phyloP scores from a whole-genome alignment of 1,140 invertebrate genomes.

The Drosophila ananassae region DNA sequence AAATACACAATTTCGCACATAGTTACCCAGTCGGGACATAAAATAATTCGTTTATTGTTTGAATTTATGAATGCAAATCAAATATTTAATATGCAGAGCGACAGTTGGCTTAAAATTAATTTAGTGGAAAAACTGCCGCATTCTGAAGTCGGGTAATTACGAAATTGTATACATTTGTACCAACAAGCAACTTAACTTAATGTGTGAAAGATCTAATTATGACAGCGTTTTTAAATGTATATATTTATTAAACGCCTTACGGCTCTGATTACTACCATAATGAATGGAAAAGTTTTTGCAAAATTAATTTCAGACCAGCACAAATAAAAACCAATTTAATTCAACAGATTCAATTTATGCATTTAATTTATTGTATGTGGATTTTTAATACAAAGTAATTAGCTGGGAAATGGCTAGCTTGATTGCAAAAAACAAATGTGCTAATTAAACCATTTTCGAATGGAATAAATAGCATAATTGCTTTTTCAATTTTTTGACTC shows the following conservation, averaged over 20 bases:
- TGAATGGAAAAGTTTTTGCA: background rate
- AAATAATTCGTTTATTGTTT: slow-evolving; percentile 44
- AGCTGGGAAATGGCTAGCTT: slow-evolving; percentile 10
- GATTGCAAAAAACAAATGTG: slow-evolving; percentile 39
- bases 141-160: background rate
- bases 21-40: slow-evolving; percentile 32
- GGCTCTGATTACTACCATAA: slow-evolving; percentile 4
- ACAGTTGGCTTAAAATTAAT: slow-evolving; percentile 27
- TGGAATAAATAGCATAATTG: slow-evolving; percentile 23
- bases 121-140: slow-evolving; percentile 27
- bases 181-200: background rate
- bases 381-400: slow-evolving; percentile 22
- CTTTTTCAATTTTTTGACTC: slow-evolving; percentile 16
- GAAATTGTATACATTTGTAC: background rate
- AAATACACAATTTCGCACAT: slow-evolving; percentile 39
- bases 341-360: slow-evolving; percentile 4
- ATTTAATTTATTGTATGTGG: slow-evolving; percentile 22
- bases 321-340: slow-evolving; percentile 24
- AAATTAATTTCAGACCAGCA: slow-evolving; percentile 4
- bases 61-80: slow-evolving; percentile 43
- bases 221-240: background rate
- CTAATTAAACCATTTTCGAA: slow-evolving; percentile 41
- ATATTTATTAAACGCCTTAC: slow-evolving; percentile 1
- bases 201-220: slow-evolving; percentile 9
- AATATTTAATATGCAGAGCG: slow-evolving; percentile 42